Percentiles rank a stretch among this genome's conserved stretches.
phyloP scores from a whole-genome alignment of 1,140 invertebrate genomes.

The Drosophila navojoa region DNA sequence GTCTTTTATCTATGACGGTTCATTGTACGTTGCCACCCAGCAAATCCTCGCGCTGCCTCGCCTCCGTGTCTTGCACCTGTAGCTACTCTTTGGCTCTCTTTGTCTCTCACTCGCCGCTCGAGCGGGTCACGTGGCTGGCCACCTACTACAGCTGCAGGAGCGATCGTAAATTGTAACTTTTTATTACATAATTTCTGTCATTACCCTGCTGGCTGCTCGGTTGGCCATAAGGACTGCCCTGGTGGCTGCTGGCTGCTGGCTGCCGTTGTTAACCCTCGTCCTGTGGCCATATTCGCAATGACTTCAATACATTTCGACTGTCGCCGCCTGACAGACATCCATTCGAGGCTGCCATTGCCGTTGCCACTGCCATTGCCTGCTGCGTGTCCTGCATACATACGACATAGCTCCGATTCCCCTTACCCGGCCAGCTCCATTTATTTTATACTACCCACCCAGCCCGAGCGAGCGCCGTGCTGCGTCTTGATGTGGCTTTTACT shows the following conservation, averaged over 20 bases:
- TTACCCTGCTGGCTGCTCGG: conserved; percentile 64
- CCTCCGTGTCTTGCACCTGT: conserved; percentile 51
- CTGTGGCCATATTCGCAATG: conserved; percentile 76
- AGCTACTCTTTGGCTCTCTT: conserved; percentile 43
- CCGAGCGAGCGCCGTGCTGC: background rate
- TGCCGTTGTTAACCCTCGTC: conserved; percentile 61
- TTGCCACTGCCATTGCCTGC: conserved; percentile 50
- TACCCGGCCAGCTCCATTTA: conserved; percentile 11
- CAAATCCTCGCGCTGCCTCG: conserved; percentile 14
- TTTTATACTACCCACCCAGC: background rate
- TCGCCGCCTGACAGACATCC: conserved; percentile 67
- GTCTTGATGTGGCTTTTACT: conserved; percentile 64
- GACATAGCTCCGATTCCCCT: conserved; percentile 17
- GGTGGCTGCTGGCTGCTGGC: conserved; percentile 7
- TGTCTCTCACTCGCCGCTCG: conserved; percentile 4
- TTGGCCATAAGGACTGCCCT: conserved; percentile 48
- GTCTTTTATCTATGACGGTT: conserved; percentile 79
- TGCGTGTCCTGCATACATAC: conserved; percentile 74
- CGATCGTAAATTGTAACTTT: conserved; percentile 83
- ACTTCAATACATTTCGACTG: conserved; percentile 81
- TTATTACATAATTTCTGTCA: conserved; percentile 83
- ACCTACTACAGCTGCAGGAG: conserved; percentile 22
- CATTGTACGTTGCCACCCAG: conserved; percentile 60
- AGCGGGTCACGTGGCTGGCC: conserved; percentile 60
- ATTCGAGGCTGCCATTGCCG: conserved; percentile 38